A percentile compares a stretch with the other conserved stretches of the same genome.
Evolutionary conservation across 2,797 vertebrate species (phyloP).

Genomic region (Gymnodraco acuticeps): DNA sequence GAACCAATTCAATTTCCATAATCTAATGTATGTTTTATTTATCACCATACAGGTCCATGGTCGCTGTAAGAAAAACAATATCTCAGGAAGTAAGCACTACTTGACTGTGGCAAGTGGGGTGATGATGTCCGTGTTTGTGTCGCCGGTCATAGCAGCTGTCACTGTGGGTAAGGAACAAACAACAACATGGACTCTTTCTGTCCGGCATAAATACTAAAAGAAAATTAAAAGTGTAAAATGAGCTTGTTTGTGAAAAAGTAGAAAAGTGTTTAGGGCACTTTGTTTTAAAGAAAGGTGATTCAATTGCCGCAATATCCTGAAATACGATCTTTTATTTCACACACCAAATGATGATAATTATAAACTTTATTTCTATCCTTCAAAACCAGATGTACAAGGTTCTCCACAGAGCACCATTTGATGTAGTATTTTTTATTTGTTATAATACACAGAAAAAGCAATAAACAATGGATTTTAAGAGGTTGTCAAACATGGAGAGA

Average conservation of each 20-base stretch:
- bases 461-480: too few species aligned
- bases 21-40: slow-evolving; percentile 48
- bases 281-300: neutral
- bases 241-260: neutral
- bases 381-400: too few species aligned
- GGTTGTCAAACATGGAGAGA: too few species aligned
- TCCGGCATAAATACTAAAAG: neutral
- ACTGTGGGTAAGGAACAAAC: slow-evolving; percentile 87
- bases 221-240: neutral
- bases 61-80: slow-evolving; percentile 91
- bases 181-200: neutral
- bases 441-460: too few species aligned
- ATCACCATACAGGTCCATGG: slow-evolving; percentile 86
- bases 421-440: too few species aligned
- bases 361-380: too few species aligned
- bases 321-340: neutral
- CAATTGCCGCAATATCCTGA: neutral
- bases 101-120: slow-evolving; percentile 90
- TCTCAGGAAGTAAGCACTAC: slow-evolving; percentile 92
- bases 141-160: slow-evolving; percentile 90
- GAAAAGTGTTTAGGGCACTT: neutral
- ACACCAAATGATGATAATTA: neutral
- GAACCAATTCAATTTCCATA: slow-evolving; percentile 28
- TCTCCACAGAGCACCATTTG: too few species aligned
- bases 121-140: slow-evolving; percentile 91